Evolutionary conservation across 2,113 vertebrate genomes (phyloP).

Genomic region (Sapajus apella): DNA sequence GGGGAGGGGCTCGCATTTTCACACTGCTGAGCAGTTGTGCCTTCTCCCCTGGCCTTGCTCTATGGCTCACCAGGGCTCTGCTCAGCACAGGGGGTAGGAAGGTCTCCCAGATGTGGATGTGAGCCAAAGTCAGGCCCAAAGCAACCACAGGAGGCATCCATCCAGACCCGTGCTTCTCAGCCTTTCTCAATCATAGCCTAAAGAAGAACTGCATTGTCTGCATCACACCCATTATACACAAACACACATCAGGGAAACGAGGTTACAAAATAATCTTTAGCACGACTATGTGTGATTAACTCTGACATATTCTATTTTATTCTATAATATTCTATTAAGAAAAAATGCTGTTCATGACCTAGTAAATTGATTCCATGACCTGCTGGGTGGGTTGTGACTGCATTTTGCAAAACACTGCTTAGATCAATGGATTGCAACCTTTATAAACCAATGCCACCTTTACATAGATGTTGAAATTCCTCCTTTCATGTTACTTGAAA

Average conservation of each 20-base stretch:
- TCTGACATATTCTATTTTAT: background rate
- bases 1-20: background rate
- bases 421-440: background rate
- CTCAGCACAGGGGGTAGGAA: background rate
- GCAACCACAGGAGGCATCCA: background rate
- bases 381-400: background rate
- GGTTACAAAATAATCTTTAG: background rate
- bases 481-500: background rate
- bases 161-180: background rate
- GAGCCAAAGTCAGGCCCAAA: background rate
- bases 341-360: background rate
- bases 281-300: background rate
- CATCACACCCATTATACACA: background rate
- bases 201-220: background rate
- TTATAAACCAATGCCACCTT: background rate
- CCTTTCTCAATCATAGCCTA: background rate
- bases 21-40: background rate
- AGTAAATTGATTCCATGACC: background rate
- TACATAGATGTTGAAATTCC: background rate
- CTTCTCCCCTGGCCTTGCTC: background rate
- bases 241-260: background rate
- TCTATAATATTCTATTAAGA: background rate
- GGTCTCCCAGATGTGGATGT: background rate
- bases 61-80: background rate
- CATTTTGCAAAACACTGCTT: conserved; percentile 8